Percentiles rank a stretch among this genome's conserved stretches.
phyloP scores from a whole-genome alignment of 2,113 vertebrate species.

The Stegostoma tigrinum region DNA sequence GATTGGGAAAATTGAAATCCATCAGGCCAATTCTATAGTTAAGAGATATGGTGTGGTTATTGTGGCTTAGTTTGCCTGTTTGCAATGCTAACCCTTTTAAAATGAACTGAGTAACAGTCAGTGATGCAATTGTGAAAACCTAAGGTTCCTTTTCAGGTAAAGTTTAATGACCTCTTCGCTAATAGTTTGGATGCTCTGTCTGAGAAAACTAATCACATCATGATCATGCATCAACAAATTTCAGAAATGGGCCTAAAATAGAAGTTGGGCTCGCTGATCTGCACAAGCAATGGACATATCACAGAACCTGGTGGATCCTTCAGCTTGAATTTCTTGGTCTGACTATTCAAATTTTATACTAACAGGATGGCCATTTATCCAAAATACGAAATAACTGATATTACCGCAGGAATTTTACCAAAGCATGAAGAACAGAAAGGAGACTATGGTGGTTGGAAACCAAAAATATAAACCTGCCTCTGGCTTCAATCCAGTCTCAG shows the following conservation, averaged over 20 bases:
- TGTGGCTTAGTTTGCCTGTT: background rate
- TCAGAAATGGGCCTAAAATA: background rate
- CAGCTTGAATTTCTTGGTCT: background rate
- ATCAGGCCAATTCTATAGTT: background rate
- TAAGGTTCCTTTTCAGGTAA: background rate
- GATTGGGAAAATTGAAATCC: background rate
- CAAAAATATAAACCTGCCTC: background rate
- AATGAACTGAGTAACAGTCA: background rate
- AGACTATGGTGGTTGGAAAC: background rate
- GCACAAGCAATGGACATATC: background rate
- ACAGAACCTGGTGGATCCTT: background rate
- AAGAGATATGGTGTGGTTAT: background rate
- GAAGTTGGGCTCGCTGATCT: background rate
- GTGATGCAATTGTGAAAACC: background rate
- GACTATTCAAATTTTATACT: background rate
- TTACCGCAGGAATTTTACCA: background rate
- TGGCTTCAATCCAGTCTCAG: background rate
- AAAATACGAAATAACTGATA: background rate
- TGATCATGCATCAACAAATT: background rate
- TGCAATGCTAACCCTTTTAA: background rate
- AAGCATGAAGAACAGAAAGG: background rate
- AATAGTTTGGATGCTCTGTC: background rate
- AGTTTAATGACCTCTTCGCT: background rate
- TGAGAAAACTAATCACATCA: background rate
- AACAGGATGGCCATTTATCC: background rate